Evolutionary conservation across 1,140 invertebrate species (phyloP), one percentile per base, ranked within the genome.

Genomic region (Micrasema minimum): DNA sequence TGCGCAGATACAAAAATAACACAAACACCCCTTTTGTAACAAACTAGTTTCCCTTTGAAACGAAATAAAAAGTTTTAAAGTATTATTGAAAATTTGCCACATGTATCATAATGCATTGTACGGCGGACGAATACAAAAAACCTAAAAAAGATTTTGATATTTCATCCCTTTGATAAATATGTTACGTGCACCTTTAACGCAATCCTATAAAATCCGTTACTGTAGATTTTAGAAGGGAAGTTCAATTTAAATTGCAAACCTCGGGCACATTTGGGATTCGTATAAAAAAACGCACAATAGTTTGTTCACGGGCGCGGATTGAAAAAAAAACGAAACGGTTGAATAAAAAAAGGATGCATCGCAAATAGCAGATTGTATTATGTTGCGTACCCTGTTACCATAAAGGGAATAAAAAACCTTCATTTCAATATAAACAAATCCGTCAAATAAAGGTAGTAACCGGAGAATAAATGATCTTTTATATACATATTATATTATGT

Each of bases 161-260:
- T 75, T 69, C 69, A 71, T 75, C 73, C 73, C 73, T 75, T 71
- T 75, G 73, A 71, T 75, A 75, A 75, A 75, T 69, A 75, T 66
- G 62, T 64, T 68, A 61, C 59, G 69, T 57, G 69, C 73, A 75
- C 73, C 69, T 75, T 75, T 67, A 51, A 62, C 46, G 16, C 45
- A 22, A 51, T 69, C 64, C 62, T 41, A 59, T 64, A 75, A 75
- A 75, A 72, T 71, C 73, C 73, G 73, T 75, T 75, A 59, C 41
- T 41, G 4, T 55, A 37, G 31, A 55, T 50, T 53, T 23, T 22
- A 64, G 45, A 23, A 64, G 61, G 53, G 61, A 22, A 61, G 46
- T 69, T 59, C 12, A 38, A 69, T 75, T 75, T 71, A 41, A 75
- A 75, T 71, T 66, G 69, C 69, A 69, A 75, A 75, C 62, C 26